Evolutionary conservation across 2,797 vertebrate genomes (phyloP).

Genomic region (Eidolon dupreanum): DNA sequence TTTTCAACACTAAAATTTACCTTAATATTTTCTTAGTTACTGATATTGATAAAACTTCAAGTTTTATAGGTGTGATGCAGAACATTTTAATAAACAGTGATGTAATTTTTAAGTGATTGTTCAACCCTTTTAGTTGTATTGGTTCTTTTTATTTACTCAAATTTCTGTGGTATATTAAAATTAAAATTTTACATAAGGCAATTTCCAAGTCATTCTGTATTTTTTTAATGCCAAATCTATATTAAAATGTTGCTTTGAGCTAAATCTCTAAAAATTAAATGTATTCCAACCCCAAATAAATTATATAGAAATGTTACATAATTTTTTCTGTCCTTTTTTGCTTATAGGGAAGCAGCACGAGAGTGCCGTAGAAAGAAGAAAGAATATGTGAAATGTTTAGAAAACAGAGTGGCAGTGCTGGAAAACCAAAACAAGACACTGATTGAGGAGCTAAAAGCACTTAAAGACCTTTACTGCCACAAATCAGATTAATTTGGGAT

Average conservation of each 20-base stretch:
- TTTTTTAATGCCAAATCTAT: neutral
- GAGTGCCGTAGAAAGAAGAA: slow-evolving; percentile 99
- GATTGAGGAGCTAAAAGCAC: slow-evolving; percentile 99
- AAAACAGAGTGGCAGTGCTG: slow-evolving; percentile 99
- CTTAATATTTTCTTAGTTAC: slow-evolving; percentile 11
- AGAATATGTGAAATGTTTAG: slow-evolving; percentile 99
- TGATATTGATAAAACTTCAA: neutral
- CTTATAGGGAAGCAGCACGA: slow-evolving; percentile 95
- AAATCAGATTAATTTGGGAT: slow-evolving; percentile 96
- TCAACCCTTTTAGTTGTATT: neutral
- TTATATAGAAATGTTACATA: neutral
- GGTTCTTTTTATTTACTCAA: neutral
- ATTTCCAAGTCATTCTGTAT: neutral
- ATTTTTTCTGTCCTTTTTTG: slow-evolving; percentile 72
- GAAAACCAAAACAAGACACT: slow-evolving; percentile 99
- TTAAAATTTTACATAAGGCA: slow-evolving; percentile 14
- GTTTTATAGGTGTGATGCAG: neutral
- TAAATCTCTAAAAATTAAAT: neutral
- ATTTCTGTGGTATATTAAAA: neutral
- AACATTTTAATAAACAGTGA: neutral
- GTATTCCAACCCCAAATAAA: neutral
- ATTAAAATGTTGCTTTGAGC: slow-evolving; percentile 34
- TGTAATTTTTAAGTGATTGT: neutral
- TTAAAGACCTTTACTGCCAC: slow-evolving; percentile 99
- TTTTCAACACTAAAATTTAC: slow-evolving; percentile 28